Evolutionary conservation across 2,888 invertebrate genomes (phyloP).

Genomic region (Aplocera efformata): DNA sequence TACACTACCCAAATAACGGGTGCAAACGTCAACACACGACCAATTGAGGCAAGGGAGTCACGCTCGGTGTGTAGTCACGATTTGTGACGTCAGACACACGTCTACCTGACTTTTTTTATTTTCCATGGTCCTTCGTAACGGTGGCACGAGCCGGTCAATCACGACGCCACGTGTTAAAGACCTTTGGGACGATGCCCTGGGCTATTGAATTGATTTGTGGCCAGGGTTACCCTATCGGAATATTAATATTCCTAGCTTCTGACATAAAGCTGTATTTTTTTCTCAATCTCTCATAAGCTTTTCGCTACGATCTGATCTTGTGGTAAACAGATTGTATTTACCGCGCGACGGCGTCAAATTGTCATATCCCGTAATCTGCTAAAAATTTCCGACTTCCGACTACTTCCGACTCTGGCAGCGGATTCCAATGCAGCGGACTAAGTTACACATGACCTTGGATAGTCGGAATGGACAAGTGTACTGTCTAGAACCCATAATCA

Average conservation of each 20-base stretch:
- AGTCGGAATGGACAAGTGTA: too few species aligned
- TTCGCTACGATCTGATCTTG: too few species aligned
- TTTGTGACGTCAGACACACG: constrained; percentile 46
- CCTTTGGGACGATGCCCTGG: constrained; percentile 10
- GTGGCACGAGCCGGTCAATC: constrained; percentile 32
- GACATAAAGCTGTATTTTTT: too few species aligned
- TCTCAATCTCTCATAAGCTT: too few species aligned
- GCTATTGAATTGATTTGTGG: constrained; percentile 6
- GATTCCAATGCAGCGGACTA: too few species aligned
- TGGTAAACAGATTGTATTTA: too few species aligned
- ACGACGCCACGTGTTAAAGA: constrained; percentile 22
- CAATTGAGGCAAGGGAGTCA: constrained; percentile 45
- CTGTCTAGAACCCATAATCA: too few species aligned
- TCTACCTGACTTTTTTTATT: constrained; percentile 27
- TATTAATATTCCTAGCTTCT: background rate
- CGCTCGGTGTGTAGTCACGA: constrained; percentile 46
- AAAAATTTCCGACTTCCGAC: too few species aligned
- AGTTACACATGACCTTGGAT: too few species aligned
- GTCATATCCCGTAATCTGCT: too few species aligned
- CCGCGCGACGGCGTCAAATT: too few species aligned
- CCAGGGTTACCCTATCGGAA: background rate
- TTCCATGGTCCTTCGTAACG: constrained; percentile 30
- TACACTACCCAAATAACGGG: constrained; percentile 11
- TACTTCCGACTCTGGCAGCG: too few species aligned
- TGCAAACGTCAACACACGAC: constrained; percentile 10